Base-by-base conservation (phyloP, 2,113 vertebrate species). In the Grus americana region DNA sequence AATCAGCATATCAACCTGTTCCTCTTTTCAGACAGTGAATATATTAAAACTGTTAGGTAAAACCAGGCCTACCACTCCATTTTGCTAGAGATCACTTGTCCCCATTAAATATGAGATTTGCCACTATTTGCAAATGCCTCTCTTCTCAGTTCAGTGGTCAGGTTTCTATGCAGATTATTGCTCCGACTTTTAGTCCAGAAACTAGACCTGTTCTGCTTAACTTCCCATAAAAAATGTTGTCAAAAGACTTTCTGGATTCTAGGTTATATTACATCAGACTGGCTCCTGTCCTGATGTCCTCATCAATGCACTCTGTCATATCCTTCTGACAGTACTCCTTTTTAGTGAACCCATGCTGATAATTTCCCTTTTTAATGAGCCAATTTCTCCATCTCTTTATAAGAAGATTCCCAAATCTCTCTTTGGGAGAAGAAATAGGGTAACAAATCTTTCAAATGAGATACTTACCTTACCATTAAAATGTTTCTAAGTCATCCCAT, bases 141-240 rank as follows among this genome's bases (percentile, higher is more conserved):
- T 89, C 55, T 93, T 81, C 87, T 88, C 93, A 76, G 58, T 88
- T 84, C 57, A 93, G 67, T 80, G 92, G 55, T 93, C 72, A 80
- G 68, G 44, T 95, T 92, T 88, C 76, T 70, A 57, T 52, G 42
- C 27, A 91, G 55, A 62, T 79, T 95, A 88, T 92, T 93, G 12
- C 34, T 93, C 52, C 94, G 74, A 90, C 44, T 95, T 92, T 92
- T 93, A 80, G 40, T 86, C 71, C 34, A 68, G 91, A 96, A 96
- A 75, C 54, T 66, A 96, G 59, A 46, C 55, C 90, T 97, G 49
- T 93, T 83, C 62, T 98, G 92, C 92, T 97, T 96, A 97, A 96
- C 76, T 97, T 97, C 84, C 91, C 36, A 85, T 96, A 40, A 92
- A 92, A 95, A 95, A 82, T 57, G 49, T 59, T 96, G 95, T 97